A percentile compares a stretch with the other conserved stretches of the same genome.
Conservation (phyloP, 2,888 invertebrate genomes). For the Scaptodrosophila latifasciaeformis region DNA sequence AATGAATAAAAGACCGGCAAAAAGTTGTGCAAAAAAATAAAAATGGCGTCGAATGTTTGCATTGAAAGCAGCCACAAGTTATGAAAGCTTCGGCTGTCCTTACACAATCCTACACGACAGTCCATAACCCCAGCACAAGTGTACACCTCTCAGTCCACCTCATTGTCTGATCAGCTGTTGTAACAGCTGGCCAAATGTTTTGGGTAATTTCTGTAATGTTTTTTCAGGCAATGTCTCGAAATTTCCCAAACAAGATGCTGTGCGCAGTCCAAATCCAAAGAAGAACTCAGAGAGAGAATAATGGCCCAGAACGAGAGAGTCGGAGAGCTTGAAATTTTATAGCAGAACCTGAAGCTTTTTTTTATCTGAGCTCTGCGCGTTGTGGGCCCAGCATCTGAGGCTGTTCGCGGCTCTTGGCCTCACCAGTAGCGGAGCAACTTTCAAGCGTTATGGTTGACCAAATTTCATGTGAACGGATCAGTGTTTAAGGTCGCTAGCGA, state of each 20-base stretch:
- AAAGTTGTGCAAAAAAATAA: slow-evolving; percentile 22
- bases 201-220: slow-evolving; percentile 46
- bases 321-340: slow-evolving; percentile 37
- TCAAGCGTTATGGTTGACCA: slow-evolving; percentile 55
- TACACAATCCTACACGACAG: background rate
- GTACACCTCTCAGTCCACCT: background rate
- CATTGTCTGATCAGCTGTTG: slow-evolving; percentile 40
- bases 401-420: slow-evolving; percentile 10
- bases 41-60: slow-evolving; percentile 28
- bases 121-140: background rate
- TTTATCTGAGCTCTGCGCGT: slow-evolving; percentile 32
- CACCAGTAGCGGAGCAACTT: slow-evolving; percentile 65
- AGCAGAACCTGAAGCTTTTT: slow-evolving; percentile 40
- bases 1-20: slow-evolving; percentile 7
- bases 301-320: too few relatives aligned
- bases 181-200: slow-evolving; percentile 52
- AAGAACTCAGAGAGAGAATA: too few relatives aligned
- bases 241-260: slow-evolving; percentile 47
- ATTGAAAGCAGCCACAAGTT: slow-evolving; percentile 32
- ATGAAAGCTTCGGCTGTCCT: slow-evolving; percentile 32
- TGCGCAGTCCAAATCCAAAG: slow-evolving; percentile 53
- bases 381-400: slow-evolving; percentile 23
- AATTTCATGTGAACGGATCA: background rate
- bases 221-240: slow-evolving; percentile 3
- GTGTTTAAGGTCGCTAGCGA: slow-evolving; percentile 15